Evolutionary conservation across 2,888 invertebrate species (phyloP), one percentile per base, ranked within the genome.

Genomic region (Cyrtodaria siliqua): DNA sequence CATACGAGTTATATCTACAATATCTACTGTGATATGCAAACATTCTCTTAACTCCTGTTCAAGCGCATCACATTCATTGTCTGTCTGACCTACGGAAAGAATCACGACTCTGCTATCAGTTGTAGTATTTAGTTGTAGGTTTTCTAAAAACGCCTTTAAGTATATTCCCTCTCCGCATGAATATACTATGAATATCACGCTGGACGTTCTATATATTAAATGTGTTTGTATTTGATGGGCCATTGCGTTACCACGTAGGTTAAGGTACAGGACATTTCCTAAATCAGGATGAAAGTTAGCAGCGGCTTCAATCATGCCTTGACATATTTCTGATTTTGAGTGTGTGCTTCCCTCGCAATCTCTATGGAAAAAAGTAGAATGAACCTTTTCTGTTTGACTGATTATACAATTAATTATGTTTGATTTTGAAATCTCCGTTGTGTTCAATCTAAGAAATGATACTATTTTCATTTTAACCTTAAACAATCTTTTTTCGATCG

Each of bases 351-450:
- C 56, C 9, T 16, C 20, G 18, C 56, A 56, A 20, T 56, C 23
- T 33, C 56, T 33, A 20, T 33, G 38, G 23, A 33, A 56, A 38
- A 56, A 56, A 2, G 23, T n/a, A 38, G 56, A 38, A n/a, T 56
- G 56, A 56, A 38, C 33, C 18, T 56, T 56, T 20, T 38, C 38
- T 3, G 33, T 38, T 33, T 56, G 20, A 20, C 38, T 38, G 29
- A 56, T n/a, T 8, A 56, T 33, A 3, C 20, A 9, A 33, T 56
- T 56, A 2, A 56, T 16, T 1, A 56, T 18, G 8, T 56, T 2
- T 9, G 56, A 56, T 20, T 56, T 56, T 33, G 56, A 56, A 18
- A n/a, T n/a, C 18, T 38, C 56, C 9, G 27, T n/a, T 4, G 20
- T 29, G 38, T 20, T 38, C 12, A 56, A 26, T 9, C 53, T 8